These are phyloP conservation scores for Leptopilina myrica DNA, from an alignment of 2,888 invertebrate species.

Conservation along the genomic window DNA sequence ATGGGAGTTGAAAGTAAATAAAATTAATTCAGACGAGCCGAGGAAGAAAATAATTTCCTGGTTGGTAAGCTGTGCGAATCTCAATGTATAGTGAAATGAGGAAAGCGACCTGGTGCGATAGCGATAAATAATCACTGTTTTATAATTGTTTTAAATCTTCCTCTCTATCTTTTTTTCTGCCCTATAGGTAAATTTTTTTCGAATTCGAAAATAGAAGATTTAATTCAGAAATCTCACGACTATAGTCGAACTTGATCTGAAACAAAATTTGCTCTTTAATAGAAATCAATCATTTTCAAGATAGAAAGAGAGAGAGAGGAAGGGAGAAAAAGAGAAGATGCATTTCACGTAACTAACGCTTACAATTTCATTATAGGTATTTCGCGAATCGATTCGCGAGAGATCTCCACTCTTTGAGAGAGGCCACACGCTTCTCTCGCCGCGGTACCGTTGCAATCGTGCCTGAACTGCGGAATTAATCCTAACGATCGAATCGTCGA, in stretches of 20 bases:
- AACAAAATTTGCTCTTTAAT: conserved; percentile 31
- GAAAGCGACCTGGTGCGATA: conserved; percentile 26
- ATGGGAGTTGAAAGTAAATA: neutral
- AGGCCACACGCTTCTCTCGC: neutral
- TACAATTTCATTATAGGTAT: conserved; percentile 39
- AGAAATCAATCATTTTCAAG: conserved; percentile 21
- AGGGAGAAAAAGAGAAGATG: conserved; percentile 7
- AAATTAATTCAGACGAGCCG: conserved; percentile 5
- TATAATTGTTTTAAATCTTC: neutral
- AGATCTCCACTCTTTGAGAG: too few species aligned
- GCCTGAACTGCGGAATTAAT: conserved; percentile 52
- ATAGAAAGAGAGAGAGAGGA: too few species aligned
- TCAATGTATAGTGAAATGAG: conserved; percentile 7
- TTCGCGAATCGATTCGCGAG: conserved; percentile 38
- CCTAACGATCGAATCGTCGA: conserved; percentile 53
- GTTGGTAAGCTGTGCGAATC: conserved; percentile 8
- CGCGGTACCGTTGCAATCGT: conserved; percentile 54
- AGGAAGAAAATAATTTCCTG: conserved; percentile 15
- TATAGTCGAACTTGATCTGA: conserved; percentile 28
- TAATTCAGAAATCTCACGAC: conserved; percentile 13
- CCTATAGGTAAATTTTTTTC: neutral
- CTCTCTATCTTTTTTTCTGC: too few species aligned
- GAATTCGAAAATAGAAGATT: too few species aligned
- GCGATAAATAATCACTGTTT: conserved; percentile 20
- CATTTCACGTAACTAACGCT: conserved; percentile 38